phyloP scores from a whole-genome alignment of 2,888 invertebrate genomes.

The Flabesymbios commensalis region DNA sequence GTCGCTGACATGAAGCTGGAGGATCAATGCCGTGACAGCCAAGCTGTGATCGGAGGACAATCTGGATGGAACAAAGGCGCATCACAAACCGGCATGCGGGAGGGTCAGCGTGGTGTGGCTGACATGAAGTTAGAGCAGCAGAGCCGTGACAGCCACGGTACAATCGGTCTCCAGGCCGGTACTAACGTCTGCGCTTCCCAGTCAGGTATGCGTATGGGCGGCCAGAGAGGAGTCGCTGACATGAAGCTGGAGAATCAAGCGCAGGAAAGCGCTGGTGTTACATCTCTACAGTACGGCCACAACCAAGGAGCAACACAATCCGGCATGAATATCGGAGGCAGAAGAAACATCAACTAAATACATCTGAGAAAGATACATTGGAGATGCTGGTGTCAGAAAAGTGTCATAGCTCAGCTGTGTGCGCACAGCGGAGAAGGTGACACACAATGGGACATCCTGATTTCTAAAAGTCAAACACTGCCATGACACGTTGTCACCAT shows the following conservation, averaged over 20 bases:
- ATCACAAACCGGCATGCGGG: slow-evolving; percentile 54
- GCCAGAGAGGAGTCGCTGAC: slow-evolving; percentile 50
- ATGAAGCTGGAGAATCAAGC: slow-evolving; percentile 53
- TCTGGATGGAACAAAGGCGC: slow-evolving; percentile 57
- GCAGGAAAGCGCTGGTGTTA: slow-evolving; percentile 45
- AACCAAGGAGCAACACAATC: slow-evolving; percentile 55
- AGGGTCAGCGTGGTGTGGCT: slow-evolving; percentile 52
- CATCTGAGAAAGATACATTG: too few relatives aligned
- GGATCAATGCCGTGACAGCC: slow-evolving; percentile 45
- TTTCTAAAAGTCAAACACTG: too few relatives aligned
- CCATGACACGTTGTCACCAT: too few relatives aligned
- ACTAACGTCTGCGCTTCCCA: slow-evolving; percentile 37
- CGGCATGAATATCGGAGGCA: slow-evolving; percentile 54
- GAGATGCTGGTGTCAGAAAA: too few relatives aligned
- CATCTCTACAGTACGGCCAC: slow-evolving; percentile 55
- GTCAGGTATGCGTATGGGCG: slow-evolving; percentile 54
- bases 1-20: slow-evolving; percentile 56
- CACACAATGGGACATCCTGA: too few relatives aligned
- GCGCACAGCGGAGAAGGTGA: too few relatives aligned
- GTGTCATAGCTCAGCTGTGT: too few relatives aligned
- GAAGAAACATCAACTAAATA: slow-evolving; percentile 42
- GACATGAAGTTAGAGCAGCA: slow-evolving; percentile 30
- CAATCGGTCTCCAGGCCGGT: slow-evolving; percentile 51
- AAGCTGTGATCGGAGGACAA: slow-evolving; percentile 52
- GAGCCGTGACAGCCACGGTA: slow-evolving; percentile 41